These are phyloP conservation scores for Liasis olivaceus DNA, from an alignment of 2,797 vertebrate species.

Conservation along the genomic window DNA sequence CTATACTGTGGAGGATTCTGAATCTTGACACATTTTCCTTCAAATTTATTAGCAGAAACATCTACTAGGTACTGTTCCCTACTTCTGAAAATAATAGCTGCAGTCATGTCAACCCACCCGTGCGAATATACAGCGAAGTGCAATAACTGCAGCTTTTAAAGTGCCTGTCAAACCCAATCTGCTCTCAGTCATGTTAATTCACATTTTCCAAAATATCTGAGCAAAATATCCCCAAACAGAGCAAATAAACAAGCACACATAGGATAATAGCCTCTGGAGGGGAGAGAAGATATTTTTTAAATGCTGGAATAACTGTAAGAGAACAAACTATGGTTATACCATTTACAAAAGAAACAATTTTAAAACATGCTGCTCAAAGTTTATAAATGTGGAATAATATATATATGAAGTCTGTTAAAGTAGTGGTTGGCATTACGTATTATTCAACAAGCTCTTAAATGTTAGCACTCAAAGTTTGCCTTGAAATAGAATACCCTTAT, in stretches of 20 bases:
- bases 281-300: background rate
- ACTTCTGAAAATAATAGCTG: background rate
- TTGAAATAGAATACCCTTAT: conserved; percentile 8
- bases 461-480: background rate
- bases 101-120: background rate
- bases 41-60: background rate
- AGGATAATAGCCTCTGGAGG: conserved; percentile 12
- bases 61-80: background rate
- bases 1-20: background rate
- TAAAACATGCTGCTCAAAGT: conserved; percentile 38
- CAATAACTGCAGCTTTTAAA: conserved; percentile 2
- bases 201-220: conserved; percentile 38
- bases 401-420: conserved; percentile 17
- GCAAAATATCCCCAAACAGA: background rate
- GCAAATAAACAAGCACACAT: conserved; percentile 23
- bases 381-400: background rate
- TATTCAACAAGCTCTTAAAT: conserved; percentile 25
- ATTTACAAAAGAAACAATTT: conserved; percentile 31
- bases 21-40: background rate
- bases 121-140: background rate
- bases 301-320: conserved; percentile 43
- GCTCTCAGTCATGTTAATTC: conserved; percentile 21
- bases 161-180: conserved; percentile 21
- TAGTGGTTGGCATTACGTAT: background rate
- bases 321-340: background rate